Conservation (phyloP, 1,140 invertebrate species). For the Penaeus japonicus region DNA sequence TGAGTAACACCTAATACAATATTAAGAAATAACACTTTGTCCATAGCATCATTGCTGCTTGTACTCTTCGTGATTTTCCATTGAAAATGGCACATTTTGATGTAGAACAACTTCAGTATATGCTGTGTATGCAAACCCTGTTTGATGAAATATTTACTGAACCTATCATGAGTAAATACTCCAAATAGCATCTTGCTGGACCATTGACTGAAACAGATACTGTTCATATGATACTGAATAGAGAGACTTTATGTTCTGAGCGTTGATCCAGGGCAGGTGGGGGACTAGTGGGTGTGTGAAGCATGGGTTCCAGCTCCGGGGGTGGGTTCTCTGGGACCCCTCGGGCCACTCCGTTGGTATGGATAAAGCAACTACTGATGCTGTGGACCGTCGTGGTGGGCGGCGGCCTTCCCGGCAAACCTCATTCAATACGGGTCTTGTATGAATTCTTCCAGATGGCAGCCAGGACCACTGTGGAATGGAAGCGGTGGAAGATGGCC, state of each 20-base stretch:
- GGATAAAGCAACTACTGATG: constrained; percentile 47
- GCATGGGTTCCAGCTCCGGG: constrained; percentile 53
- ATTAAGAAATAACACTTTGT: constrained; percentile 35
- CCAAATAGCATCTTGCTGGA: constrained; percentile 33
- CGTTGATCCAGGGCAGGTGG: constrained; percentile 58
- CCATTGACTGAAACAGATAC: not conserved
- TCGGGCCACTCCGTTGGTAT: constrained; percentile 41
- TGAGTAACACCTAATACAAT: constrained; percentile 31
- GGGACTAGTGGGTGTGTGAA: constrained; percentile 53
- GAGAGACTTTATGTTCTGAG: constrained; percentile 59
- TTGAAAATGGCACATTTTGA: constrained; percentile 41
- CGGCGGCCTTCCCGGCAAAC: constrained; percentile 40
- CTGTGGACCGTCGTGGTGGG: constrained; percentile 45
- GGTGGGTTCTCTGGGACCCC: constrained; percentile 27
- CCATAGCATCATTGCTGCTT: constrained; percentile 49
- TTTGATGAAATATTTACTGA: constrained; percentile 16
- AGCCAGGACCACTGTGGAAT: constrained; percentile 94
- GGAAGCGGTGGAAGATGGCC: constrained; percentile 97
- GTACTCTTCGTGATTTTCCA: constrained; percentile 33
- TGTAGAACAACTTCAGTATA: constrained; percentile 35
- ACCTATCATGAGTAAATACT: constrained; percentile 19
- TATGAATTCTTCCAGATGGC: constrained; percentile 99
- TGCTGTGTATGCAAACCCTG: constrained; percentile 29
- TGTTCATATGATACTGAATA: constrained; percentile 59
- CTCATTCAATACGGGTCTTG: constrained; percentile 72